phyloP scores from a whole-genome alignment of 37 sponge, comb jelly and placozoan genomes.

The Aplysina aerophoba region DNA sequence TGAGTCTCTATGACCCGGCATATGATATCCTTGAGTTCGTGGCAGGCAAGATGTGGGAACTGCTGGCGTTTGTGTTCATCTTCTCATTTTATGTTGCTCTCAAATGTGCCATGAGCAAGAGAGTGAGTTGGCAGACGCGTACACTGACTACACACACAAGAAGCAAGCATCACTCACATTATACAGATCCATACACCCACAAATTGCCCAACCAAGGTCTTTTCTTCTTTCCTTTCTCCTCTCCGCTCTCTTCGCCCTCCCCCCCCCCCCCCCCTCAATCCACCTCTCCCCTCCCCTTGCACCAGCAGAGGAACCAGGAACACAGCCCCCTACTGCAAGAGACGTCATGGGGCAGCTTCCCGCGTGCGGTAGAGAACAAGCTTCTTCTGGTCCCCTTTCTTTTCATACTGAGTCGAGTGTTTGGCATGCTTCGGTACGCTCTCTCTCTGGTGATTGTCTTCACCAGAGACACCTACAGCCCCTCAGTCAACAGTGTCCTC shows the following conservation, averaged over 20 bases:
- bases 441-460: background rate
- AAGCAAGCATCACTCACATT: no score
- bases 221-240: no score
- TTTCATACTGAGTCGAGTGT: background rate
- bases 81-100: background rate
- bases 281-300: background rate
- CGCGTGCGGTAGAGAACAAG: background rate
- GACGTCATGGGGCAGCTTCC: background rate
- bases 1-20: background rate
- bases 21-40: constrained; percentile 10
- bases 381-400: background rate
- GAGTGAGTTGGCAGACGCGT: background rate
- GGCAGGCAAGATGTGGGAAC: constrained; percentile 16
- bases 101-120: background rate
- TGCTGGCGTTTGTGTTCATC: background rate
- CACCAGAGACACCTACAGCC: background rate
- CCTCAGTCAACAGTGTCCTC: background rate
- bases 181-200: no score
- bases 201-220: no score
- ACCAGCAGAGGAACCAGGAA: background rate
- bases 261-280: no score
- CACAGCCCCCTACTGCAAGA: background rate
- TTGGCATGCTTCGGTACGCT: background rate
- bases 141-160: no score
- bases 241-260: no score